These are phyloP conservation scores for Watsonalla cultraria DNA, from an alignment of 2,888 invertebrate genomes.

Conservation along the genomic window DNA sequence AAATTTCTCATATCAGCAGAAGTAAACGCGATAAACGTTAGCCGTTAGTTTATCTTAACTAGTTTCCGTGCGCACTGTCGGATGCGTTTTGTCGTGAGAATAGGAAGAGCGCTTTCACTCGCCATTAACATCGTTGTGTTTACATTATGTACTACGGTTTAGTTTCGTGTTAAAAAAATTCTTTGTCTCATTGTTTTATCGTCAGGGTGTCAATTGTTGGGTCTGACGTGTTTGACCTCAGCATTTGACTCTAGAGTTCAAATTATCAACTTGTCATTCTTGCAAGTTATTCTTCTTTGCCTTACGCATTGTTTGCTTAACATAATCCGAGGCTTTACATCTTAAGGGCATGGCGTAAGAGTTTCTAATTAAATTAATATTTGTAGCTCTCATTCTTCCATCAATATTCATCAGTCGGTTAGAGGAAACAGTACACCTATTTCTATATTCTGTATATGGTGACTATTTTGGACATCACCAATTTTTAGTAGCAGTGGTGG, in stretches of 20 bases:
- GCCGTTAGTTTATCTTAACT: slow-evolving; percentile 19
- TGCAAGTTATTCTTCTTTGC: no score
- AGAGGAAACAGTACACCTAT: no score
- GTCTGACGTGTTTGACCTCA: slow-evolving; percentile 7
- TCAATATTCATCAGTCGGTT: no score
- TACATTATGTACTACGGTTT: slow-evolving; percentile 32
- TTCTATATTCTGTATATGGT: no score
- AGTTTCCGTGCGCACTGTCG: slow-evolving; percentile 39
- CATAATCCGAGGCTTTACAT: no score
- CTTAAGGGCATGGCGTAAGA: no score
- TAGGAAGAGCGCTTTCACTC: slow-evolving; percentile 61
- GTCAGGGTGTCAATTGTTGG: slow-evolving; percentile 9
- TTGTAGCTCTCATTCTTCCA: no score
- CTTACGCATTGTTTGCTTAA: no score
- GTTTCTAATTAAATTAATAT: no score
- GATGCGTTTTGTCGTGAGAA: slow-evolving; percentile 52
- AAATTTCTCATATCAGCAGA: not conserved
- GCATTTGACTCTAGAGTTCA: not conserved
- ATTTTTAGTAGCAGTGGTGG: no score
- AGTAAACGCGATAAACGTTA: slow-evolving; percentile 3
- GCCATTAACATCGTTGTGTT: slow-evolving; percentile 38
- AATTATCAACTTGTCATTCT: not conserved
- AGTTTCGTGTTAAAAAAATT: slow-evolving; percentile 30
- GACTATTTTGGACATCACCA: no score
- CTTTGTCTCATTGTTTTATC: slow-evolving; percentile 16